A percentile compares a stretch with the other conserved stretches of the same genome.
These are phyloP conservation scores for Neelides folsomi DNA, from an alignment of 2,888 invertebrate species.

Conservation along the genomic window DNA sequence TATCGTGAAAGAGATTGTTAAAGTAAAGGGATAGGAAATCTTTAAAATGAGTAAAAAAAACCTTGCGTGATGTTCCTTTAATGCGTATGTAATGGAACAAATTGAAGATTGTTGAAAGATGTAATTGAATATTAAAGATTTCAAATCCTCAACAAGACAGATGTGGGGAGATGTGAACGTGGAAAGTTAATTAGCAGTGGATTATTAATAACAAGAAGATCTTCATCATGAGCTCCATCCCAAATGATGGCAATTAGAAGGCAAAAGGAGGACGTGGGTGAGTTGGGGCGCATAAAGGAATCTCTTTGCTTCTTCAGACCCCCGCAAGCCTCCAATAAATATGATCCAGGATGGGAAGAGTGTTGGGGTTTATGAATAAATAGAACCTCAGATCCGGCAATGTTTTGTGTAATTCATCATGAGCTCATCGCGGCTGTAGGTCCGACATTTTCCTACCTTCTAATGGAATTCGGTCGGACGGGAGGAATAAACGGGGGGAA, in stretches of 20 bases:
- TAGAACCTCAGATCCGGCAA: neutral
- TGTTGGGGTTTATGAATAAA: neutral
- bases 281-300: slow-evolving; percentile 3
- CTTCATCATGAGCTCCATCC: too few relatives aligned
- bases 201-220: slow-evolving; percentile 3
- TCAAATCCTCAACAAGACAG: too few relatives aligned
- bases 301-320: neutral
- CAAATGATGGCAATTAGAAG: too few relatives aligned
- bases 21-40: too few relatives aligned
- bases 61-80: too few relatives aligned
- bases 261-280: neutral
- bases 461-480: slow-evolving; percentile 19
- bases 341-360: neutral
- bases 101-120: too few relatives aligned
- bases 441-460: slow-evolving; percentile 11
- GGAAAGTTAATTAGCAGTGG: slow-evolving; percentile 5
- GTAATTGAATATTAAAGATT: too few relatives aligned
- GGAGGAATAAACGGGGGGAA: slow-evolving; percentile 9
- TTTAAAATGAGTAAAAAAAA: too few relatives aligned
- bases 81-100: too few relatives aligned
- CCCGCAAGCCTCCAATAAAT: neutral
- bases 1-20: too few relatives aligned
- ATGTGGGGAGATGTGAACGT: neutral
- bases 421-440: slow-evolving; percentile 7
- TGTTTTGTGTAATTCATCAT: slow-evolving; percentile 8